Conservation (phyloP, 2,797 vertebrate species). For the Choloepus didactylus region DNA sequence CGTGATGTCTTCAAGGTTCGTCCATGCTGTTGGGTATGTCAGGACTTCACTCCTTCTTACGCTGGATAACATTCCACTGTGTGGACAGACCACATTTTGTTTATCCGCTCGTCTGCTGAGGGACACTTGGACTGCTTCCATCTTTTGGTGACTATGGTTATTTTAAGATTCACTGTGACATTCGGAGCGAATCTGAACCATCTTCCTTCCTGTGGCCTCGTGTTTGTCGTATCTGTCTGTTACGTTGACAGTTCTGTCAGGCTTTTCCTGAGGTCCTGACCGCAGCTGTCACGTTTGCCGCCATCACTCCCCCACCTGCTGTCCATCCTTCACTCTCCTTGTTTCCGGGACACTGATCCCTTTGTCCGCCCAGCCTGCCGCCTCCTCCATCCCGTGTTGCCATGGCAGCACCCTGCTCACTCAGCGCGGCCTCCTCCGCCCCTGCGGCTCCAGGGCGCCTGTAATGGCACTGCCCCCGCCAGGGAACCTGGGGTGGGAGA, state of each 20-base stretch:
- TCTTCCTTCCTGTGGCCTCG: accelerated
- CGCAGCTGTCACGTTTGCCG: not conserved
- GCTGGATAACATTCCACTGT: too few relatives aligned
- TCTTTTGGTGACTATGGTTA: not conserved
- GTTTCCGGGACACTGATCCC: not conserved
- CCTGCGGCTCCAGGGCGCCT: not conserved
- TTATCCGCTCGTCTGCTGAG: too few relatives aligned
- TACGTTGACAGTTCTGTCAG: not conserved
- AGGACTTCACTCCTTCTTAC: too few relatives aligned
- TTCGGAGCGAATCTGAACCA: too few relatives aligned
- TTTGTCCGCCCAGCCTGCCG: not conserved
- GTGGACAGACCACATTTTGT: too few relatives aligned
- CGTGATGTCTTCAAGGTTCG: too few relatives aligned
- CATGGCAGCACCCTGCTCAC: not conserved
- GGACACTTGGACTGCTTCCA: too few relatives aligned
- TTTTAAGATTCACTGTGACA: accelerated
- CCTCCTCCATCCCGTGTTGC: not conserved
- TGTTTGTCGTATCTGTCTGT: too few relatives aligned
- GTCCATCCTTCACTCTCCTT: accelerated
- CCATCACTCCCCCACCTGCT: not conserved
- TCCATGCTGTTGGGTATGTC: too few relatives aligned
- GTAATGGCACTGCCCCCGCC: too few relatives aligned
- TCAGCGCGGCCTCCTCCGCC: not conserved
- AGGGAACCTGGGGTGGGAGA: too few relatives aligned
- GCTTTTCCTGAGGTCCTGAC: not conserved